These are phyloP conservation scores for Denticeps clupeoides DNA, from an alignment of 2,797 vertebrate genomes.

Conservation along the genomic window DNA sequence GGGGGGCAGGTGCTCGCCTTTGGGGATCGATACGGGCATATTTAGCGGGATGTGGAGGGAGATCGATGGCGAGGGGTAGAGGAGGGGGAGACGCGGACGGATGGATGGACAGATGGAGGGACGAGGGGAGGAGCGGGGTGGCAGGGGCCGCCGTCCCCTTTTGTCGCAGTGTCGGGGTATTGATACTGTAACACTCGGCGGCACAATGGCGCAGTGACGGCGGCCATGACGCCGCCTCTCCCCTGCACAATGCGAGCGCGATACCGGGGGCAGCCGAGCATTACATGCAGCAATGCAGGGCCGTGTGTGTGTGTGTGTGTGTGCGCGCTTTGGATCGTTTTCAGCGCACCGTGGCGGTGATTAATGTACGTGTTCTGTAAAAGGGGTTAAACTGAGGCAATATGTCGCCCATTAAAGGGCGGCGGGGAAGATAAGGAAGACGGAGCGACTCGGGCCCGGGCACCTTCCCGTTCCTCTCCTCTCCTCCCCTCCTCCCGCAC, in stretches of 20 bases:
- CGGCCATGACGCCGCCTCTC: slow-evolving; percentile 60
- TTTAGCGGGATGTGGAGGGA: slow-evolving; percentile 55
- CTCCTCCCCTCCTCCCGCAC: slow-evolving; percentile 36
- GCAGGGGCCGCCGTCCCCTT: slow-evolving; percentile 64
- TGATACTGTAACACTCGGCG: slow-evolving; percentile 66
- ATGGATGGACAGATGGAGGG: slow-evolving; percentile 12
- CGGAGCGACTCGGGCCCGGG: neutral
- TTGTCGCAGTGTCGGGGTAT: slow-evolving; percentile 73
- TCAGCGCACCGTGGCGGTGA: too few species aligned
- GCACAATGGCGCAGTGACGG: slow-evolving; percentile 63
- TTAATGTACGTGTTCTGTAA: too few species aligned
- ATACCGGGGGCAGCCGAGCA: slow-evolving; percentile 65
- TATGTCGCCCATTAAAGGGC: too few species aligned
- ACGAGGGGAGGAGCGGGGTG: slow-evolving; percentile 60
- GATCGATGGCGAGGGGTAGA: slow-evolving; percentile 47
- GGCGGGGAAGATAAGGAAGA: slow-evolving; percentile 26
- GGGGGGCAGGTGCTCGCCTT: slow-evolving; percentile 22
- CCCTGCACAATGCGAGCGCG: slow-evolving; percentile 65
- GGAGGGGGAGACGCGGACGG: slow-evolving; percentile 19
- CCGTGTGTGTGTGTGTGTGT: slow-evolving; percentile 17
- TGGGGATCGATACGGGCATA: slow-evolving; percentile 58
- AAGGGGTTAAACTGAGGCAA: too few species aligned
- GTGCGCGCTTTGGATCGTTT: too few species aligned
- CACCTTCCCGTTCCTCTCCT: slow-evolving; percentile 21
- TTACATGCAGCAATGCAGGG: slow-evolving; percentile 41